Conservation (phyloP, 2,888 invertebrate genomes). For the Dendrolimus houi region DNA sequence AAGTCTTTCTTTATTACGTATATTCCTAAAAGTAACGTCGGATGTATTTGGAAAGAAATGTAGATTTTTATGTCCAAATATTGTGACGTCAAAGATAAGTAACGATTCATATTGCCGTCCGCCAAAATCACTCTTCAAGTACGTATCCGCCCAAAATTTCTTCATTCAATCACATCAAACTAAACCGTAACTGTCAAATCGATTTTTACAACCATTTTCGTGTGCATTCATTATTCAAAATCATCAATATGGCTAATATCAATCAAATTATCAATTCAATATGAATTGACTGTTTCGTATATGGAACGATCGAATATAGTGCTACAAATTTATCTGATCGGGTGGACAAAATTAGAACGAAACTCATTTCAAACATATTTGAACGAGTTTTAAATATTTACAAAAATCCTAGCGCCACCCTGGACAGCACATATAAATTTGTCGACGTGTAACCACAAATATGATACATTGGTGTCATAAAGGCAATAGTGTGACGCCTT, state of each 20-base stretch:
- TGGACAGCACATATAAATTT: neutral
- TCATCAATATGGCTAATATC: neutral
- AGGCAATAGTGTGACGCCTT: slow-evolving; percentile 29
- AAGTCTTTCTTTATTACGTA: too few relatives aligned
- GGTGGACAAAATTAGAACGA: neutral
- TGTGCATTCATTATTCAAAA: neutral
- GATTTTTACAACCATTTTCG: neutral
- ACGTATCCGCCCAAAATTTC: too few relatives aligned
- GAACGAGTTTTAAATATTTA: neutral
- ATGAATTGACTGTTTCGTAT: slow-evolving; percentile 14
- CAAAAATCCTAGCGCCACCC: neutral
- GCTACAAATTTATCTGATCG: too few relatives aligned
- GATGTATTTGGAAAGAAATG: too few relatives aligned
- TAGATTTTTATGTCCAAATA: too few relatives aligned
- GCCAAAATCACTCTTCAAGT: too few relatives aligned
- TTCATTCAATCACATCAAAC: too few relatives aligned
- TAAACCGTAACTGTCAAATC: neutral
- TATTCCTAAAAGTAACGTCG: too few relatives aligned
- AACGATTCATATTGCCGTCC: too few relatives aligned
- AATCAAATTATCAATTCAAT: slow-evolving; percentile 8
- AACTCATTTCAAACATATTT: neutral
- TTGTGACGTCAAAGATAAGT: too few relatives aligned
- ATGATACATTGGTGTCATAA: slow-evolving; percentile 34
- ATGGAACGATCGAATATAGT: neutral
- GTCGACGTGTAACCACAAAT: slow-evolving; percentile 32